phyloP scores from a whole-genome alignment of 2,888 invertebrate genomes.

The Margaritifera margaritifera region DNA sequence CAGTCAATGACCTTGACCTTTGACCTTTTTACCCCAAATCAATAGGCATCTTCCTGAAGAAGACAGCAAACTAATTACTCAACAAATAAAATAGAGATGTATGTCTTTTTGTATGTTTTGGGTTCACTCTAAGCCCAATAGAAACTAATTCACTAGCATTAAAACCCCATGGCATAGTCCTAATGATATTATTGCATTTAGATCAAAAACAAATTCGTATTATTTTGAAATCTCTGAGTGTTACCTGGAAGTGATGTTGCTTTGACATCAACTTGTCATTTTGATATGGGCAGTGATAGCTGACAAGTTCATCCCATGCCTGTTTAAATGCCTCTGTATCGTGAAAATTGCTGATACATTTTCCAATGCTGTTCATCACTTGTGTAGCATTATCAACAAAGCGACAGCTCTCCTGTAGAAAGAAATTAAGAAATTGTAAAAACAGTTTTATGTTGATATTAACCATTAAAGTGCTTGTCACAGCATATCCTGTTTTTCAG shows the following conservation, averaged over 20 bases:
- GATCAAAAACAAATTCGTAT: no score
- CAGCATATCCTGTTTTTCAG: no score
- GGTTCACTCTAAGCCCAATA: neutral
- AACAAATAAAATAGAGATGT: no score
- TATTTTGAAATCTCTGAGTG: no score
- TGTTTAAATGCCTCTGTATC: conserved; percentile 57
- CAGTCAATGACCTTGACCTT: no score
- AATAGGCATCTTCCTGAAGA: no score
- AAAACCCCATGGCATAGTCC: neutral
- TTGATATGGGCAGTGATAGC: conserved; percentile 67
- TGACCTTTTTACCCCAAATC: no score
- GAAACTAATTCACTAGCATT: neutral
- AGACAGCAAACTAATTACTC: no score
- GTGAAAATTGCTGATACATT: conserved; percentile 64
- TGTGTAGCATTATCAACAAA: conserved; percentile 70
- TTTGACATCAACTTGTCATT: conserved; percentile 64
- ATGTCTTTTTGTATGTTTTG: no score
- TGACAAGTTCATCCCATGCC: conserved; percentile 61
- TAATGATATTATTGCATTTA: no score
- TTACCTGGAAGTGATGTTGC: conserved; percentile 65
- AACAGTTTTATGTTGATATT: no score
- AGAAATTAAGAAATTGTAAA: neutral
- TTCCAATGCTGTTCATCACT: conserved; percentile 66
- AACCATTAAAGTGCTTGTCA: no score
- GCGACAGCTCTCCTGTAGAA: conserved; percentile 70